A percentile compares a stretch with the other conserved stretches of the same genome.
Evolutionary conservation across 2,797 vertebrate species (phyloP).

Genomic region (Myripristis murdjan): DNA sequence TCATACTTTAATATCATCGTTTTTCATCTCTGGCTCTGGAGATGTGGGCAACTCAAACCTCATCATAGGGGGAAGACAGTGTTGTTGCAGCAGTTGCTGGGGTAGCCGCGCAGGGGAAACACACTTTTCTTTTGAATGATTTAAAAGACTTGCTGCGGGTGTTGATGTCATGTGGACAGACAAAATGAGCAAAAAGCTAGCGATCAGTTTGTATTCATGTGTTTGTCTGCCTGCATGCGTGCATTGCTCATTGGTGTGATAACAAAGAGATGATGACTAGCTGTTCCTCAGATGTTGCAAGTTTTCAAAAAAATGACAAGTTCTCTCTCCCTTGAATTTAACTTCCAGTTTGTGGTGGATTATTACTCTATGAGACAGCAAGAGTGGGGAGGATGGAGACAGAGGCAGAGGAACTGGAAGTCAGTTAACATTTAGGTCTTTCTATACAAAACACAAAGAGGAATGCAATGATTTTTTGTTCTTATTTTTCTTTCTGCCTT

Average conservation of each 20-base stretch:
- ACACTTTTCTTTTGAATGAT: constrained; percentile 41
- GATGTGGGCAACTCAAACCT: constrained; percentile 65
- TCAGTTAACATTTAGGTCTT: neutral
- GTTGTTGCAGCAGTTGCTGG: constrained; percentile 44
- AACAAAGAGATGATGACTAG: constrained; percentile 25
- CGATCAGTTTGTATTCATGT: constrained; percentile 13
- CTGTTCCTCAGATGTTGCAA: constrained; percentile 41
- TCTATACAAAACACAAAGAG: neutral
- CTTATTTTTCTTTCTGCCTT: neutral
- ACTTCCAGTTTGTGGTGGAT: constrained; percentile 50
- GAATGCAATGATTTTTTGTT: neutral
- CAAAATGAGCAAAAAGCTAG: neutral
- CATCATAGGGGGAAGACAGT: constrained; percentile 42
- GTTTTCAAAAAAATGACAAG: constrained; percentile 15
- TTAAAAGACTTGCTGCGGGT: constrained; percentile 29
- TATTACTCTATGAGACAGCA: constrained; percentile 30
- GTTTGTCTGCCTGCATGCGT: constrained; percentile 18
- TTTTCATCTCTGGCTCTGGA: constrained; percentile 59
- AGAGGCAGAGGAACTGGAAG: neutral
- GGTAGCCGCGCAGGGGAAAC: constrained; percentile 52
- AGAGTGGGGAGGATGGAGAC: neutral
- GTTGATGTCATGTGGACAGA: constrained; percentile 28
- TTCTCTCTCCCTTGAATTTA: constrained; percentile 13
- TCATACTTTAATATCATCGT: constrained; percentile 64
- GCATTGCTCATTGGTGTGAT: constrained; percentile 2